Percentiles rank a stretch among this genome's conserved stretches.
phyloP scores from a whole-genome alignment of 2,113 vertebrate species.

The Rousettus leschenaultii region DNA sequence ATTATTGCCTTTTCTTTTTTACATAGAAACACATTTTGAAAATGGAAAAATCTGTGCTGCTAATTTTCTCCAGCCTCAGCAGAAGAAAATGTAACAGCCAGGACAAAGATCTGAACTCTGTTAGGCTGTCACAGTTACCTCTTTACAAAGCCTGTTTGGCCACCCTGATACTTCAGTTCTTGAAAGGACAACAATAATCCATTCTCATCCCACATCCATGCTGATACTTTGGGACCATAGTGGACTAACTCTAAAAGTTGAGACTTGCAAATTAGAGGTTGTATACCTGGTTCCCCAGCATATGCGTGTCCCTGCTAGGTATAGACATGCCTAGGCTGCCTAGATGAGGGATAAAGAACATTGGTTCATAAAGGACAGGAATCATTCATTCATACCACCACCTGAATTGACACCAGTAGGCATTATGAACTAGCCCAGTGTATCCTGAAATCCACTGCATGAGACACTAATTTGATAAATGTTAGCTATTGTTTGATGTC shows the following conservation, averaged over 20 bases:
- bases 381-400: neutral
- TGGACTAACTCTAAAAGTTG: neutral
- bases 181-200: rapidly evolving
- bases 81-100: neutral
- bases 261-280: neutral
- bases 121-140: neutral
- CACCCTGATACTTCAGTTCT: neutral
- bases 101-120: neutral
- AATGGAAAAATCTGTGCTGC: neutral
- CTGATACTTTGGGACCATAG: neutral
- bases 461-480: neutral
- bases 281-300: neutral
- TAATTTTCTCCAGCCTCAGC: neutral
- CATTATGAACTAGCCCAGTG: neutral
- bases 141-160: neutral
- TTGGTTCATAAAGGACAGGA: rapidly evolving
- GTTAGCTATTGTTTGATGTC: neutral
- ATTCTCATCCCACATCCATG: neutral
- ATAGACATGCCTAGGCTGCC: neutral
- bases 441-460: neutral
- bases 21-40: neutral
- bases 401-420: neutral
- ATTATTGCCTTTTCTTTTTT: neutral
- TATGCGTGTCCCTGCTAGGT: neutral
- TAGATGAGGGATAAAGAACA: too few species aligned